Conservation (phyloP, 1,140 invertebrate genomes). For the Sesamia nonagrioides region DNA sequence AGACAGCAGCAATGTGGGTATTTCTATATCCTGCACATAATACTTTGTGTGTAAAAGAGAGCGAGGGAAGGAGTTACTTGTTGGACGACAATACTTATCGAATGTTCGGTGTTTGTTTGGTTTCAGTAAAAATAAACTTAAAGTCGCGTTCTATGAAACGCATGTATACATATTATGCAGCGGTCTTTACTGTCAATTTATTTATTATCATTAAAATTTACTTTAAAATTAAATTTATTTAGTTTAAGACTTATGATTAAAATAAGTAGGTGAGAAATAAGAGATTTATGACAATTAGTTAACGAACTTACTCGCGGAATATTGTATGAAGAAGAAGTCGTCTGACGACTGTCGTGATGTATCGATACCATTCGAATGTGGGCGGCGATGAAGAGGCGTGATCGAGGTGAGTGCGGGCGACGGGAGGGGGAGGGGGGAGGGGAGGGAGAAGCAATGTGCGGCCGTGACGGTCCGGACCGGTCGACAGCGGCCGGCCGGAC, state of each 20-base stretch:
- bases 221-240: too few species aligned
- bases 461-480: constrained; percentile 39
- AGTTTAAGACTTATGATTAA: neutral
- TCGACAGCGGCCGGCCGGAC: constrained; percentile 44
- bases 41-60: neutral
- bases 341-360: neutral
- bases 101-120: neutral
- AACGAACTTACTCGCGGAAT: neutral
- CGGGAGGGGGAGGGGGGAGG: neutral
- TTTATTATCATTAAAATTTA: neutral
- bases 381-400: constrained; percentile 24
- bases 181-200: neutral
- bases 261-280: neutral
- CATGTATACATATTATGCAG: neutral
- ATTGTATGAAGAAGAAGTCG: neutral
- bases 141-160: neutral
- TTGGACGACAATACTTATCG: constrained; percentile 15
- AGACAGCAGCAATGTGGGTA: too few species aligned
- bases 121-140: neutral
- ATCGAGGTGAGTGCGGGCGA: constrained; percentile 13
- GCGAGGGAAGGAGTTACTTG: neutral
- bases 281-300: constrained; percentile 1
- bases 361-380: neutral
- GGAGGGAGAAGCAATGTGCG: constrained; percentile 45
- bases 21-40: neutral